A percentile compares a stretch with the other conserved stretches of the same genome.
Conservation (phyloP, 2,797 vertebrate species). For the Lacerta bilineata region DNA sequence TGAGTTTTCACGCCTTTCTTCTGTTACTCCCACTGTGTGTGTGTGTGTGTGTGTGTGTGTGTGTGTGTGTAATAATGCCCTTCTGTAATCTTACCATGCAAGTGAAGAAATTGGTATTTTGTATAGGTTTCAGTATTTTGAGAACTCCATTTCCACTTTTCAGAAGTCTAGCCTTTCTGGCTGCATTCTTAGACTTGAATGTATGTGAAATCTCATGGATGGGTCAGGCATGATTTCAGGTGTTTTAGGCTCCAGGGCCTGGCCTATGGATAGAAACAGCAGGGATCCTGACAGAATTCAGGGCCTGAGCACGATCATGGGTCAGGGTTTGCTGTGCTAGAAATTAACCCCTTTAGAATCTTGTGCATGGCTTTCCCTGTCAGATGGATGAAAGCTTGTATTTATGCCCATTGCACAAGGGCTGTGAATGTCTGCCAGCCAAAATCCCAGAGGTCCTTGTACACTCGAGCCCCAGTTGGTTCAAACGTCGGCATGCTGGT, state of each 20-base stretch:
- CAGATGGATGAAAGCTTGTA: neutral
- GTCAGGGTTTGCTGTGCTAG: neutral
- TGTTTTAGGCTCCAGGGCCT: neutral
- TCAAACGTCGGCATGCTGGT: neutral
- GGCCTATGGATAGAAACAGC: neutral
- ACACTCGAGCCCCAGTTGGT: neutral
- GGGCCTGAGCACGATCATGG: neutral
- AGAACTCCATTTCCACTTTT: neutral
- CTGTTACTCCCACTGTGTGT: neutral
- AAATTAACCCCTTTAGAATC: neutral
- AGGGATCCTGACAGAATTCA: neutral
- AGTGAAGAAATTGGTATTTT: neutral
- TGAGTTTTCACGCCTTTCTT: neutral
- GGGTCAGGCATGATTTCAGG: neutral
- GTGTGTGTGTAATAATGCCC: too few species aligned
- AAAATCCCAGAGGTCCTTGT: constrained; percentile 24
- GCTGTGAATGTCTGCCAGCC: constrained; percentile 6
- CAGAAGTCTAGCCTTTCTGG: neutral
- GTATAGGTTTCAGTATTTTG: neutral
- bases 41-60: too few species aligned
- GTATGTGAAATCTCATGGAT: neutral
- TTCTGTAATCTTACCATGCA: neutral
- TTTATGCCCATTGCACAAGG: neutral
- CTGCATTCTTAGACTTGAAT: neutral
- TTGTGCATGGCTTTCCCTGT: neutral